Base-by-base conservation (phyloP, 2,888 invertebrate species). In the Lordiphosa andalusiaca region DNA sequence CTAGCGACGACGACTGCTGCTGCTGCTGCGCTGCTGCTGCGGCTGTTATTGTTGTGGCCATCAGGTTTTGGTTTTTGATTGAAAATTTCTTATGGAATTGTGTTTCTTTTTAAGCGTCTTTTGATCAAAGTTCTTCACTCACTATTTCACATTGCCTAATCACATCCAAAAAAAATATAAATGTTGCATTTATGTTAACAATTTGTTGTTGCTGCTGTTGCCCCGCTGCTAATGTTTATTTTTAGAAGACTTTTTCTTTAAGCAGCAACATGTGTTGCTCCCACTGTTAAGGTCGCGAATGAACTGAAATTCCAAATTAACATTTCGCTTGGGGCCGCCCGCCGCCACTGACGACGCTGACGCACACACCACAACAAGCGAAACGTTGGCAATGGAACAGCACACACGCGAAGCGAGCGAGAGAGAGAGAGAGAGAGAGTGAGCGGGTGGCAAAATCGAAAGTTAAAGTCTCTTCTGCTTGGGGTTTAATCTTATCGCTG, bases 11-110 rank as follows among this genome's bases (percentile, higher is more conserved):
- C 30, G 30, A 30, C 30, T 30, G 30, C 30, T 30, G 58, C 41
- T 48, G 47, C 53, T 21, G 53, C 44, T 37, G 55, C 55, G 59
- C 63, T 62, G 69, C 57, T 60, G 70, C 62, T 56, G 56, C 60
- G 58, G 55, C 57, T 37, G 68, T 53, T 66, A 70, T 58, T 69
- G 68, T 74, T 77, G 85, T 81, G 83, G 87, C 88, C 87, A 87
- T 87, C 85, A 84, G 88, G 84, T 71, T 84, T 87, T 67, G 48
- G 48, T 33, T 13, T 16, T 35, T n/a, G 35, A 19, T 41, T 23
- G 50, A 37, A 35, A 52, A 39, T 23, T 64, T 47, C 41, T 16
- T 36, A 5, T 38, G 36, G 36, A 33, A 13, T 53, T 54, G 46
- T 47, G 13, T 33, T 39, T 36, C 23, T 51, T 46, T 46, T 38